A percentile compares a stretch with the other conserved stretches of the same genome.
phyloP scores from a whole-genome alignment of 2,113 vertebrate species.

The Butorides virescens region DNA sequence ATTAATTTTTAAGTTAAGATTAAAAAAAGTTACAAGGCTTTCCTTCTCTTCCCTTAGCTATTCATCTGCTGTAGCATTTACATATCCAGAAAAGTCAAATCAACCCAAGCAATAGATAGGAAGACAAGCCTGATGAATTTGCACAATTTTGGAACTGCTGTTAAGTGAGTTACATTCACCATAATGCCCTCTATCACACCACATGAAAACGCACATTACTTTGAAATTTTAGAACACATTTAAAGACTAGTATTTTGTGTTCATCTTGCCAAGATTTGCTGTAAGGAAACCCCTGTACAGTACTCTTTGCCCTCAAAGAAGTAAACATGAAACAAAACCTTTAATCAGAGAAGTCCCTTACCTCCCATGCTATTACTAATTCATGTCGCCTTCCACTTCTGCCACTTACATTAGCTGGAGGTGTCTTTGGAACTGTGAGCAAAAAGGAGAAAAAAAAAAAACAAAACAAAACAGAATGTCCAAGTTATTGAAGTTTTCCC shows the following conservation, averaged over 20 bases:
- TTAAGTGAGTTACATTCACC: background rate
- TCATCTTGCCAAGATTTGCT: background rate
- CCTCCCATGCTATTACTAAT: constrained; percentile 98
- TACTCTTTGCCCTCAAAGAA: background rate
- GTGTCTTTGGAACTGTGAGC: constrained; percentile 88
- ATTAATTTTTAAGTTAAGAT: background rate
- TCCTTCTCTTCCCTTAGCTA: background rate
- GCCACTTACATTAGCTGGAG: constrained; percentile 92
- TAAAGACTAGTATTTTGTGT: background rate
- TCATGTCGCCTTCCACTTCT: constrained; percentile 92
- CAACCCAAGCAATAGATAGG: background rate
- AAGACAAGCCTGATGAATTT: background rate
- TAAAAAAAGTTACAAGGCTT: background rate
- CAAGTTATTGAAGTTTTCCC: background rate
- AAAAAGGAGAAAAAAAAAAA: constrained; percentile 3
- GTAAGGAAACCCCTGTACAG: background rate
- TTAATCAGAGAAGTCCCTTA: constrained; percentile 67
- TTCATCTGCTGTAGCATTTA: background rate
- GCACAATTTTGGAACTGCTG: background rate
- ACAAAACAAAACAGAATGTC: background rate
- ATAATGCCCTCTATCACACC: background rate
- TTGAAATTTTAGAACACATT: background rate
- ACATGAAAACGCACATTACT: background rate
- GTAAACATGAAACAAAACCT: background rate
- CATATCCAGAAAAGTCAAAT: background rate